Base-by-base conservation (phyloP, 2,888 invertebrate species). In the Orthosia incerta region DNA sequence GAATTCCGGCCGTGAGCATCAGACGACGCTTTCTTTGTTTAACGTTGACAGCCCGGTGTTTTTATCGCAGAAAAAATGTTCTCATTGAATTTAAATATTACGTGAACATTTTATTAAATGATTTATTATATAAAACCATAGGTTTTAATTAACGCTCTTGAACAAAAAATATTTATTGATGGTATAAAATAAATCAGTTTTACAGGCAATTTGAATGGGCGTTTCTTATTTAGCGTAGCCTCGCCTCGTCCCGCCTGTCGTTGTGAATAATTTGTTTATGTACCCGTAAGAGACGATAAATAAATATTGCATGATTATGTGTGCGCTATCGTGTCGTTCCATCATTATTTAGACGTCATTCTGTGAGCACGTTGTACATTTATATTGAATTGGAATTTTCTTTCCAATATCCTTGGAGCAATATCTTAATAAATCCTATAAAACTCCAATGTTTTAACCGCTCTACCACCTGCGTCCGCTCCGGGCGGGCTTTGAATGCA, bases 391-490 rank as follows among this genome's bases (percentile, higher is more conserved):
- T 89, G 87, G 87, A 89, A 88, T 88, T 91, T 91, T 90, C 86
- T 90, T 92, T 92, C 92, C 95, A 93, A 95, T 95, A 95, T 92
- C 92, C 92, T 92, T 88, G 89, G 85, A 84, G 91, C 89, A 90
- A 94, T 95, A 95, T 95, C 95, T 95, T 95, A 95, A 95, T 95
- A 96, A 96, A 95, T 95, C 95, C 93, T 88, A 95, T 95, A 95
- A 95, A 95, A 95, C 92, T 94, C 92, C 93, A 95, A 95, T 95
- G 95, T 95, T 95, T 95, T 94, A 95, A 94, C 95, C 95, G 90
- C 91, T 86, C 85, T 80, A 87, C 91, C 96, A 96, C 96, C 96
- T 96, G 96, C 92, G 92, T 92, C 93, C 94, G 92, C 91, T 89
- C 84, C 85, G 78, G 80, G 89, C 94, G 92, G 93, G 95, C 94